phyloP scores from a whole-genome alignment of 2,113 vertebrate genomes.

The Nothobranchius kuhntae region DNA sequence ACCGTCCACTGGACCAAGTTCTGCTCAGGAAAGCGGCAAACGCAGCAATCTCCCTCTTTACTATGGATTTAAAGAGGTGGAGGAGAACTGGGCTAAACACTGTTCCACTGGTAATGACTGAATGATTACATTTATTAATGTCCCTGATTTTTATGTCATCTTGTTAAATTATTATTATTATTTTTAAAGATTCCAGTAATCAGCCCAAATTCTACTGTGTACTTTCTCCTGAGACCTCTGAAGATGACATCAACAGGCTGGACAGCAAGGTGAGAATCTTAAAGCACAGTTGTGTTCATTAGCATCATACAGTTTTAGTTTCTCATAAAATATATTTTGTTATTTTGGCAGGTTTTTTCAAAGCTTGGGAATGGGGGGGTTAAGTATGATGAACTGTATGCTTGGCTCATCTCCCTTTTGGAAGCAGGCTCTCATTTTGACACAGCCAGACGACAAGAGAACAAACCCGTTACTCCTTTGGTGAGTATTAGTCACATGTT shows the following conservation, averaged over 20 bases:
- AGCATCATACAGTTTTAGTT: neutral
- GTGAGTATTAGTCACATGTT: constrained; percentile 68
- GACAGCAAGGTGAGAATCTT: constrained; percentile 82
- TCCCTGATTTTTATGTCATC: neutral
- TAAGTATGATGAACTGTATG: constrained; percentile 91
- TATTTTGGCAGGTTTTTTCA: constrained; percentile 84
- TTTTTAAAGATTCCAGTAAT: constrained; percentile 81
- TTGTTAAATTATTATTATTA: neutral
- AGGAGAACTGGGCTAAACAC: constrained; percentile 98
- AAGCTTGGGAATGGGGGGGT: constrained; percentile 87
- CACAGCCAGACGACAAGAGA: constrained; percentile 89
- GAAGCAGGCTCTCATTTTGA: constrained; percentile 94
- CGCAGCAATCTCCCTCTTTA: constrained; percentile 83
- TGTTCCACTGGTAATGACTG: constrained; percentile 84
- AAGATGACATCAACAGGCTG: constrained; percentile 91
- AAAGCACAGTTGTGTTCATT: too few relatives aligned
- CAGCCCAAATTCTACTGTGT: constrained; percentile 97
- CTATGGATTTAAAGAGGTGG: constrained; percentile 96
- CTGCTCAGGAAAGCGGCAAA: constrained; percentile 83
- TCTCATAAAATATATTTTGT: neutral
- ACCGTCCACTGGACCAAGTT: constrained; percentile 83
- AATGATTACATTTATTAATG: neutral
- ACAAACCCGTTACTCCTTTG: constrained; percentile 87
- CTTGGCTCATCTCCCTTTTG: constrained; percentile 86
- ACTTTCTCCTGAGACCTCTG: constrained; percentile 91